Evolutionary conservation across 1,140 invertebrate genomes (phyloP), one percentile per base, ranked within the genome.

Genomic region (Hormaphis cornu): DNA sequence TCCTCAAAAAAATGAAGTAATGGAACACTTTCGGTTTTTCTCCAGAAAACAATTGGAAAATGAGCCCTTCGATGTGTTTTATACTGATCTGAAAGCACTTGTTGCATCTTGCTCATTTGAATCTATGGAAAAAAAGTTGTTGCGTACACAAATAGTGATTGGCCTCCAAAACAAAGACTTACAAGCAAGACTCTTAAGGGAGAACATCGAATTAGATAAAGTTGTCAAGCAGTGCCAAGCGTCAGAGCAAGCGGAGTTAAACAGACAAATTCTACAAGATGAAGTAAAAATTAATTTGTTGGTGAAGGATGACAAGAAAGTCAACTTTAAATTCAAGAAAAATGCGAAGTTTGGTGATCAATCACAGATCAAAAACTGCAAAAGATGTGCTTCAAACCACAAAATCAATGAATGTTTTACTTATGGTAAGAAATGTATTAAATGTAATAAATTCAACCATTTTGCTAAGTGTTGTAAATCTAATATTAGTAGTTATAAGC

Each of bases 71-170:
- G 18, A 76, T 77, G 30, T 52, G 71, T 70, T 74, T 58, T 16
- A 74, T 74, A 37, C 72, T 46, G 40, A 70, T 58, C 76, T 78
- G 79, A 66, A 59, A 73, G 9, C 30, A 33, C 10, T 54, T 3
- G 33, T 54, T 9, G 33, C 30, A 33, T 18, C 2, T 35, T 35
- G 30, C 33, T 14, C 1, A 3, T 35, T 33, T 20, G 2, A 7
- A 6, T 0, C 9, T 6, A 10, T 9, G 6, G n/a, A 54, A 22
- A 18, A 33, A 0, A 33, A 12, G 20, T 33, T 54, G 1, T 54
- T 54, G 8, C 28, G n/a, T n/a, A 54, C n/a, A 4, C 28, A 54
- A 18, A 54, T 20, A 0, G 2, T 53, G 7, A 7, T 54, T 20
- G 52, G 52, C 9, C 3, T 54, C 1, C 30, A n/a, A 18, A 12